phyloP scores from a whole-genome alignment of 1,140 invertebrate species.

The Cyrtorhinus lividipennis region DNA sequence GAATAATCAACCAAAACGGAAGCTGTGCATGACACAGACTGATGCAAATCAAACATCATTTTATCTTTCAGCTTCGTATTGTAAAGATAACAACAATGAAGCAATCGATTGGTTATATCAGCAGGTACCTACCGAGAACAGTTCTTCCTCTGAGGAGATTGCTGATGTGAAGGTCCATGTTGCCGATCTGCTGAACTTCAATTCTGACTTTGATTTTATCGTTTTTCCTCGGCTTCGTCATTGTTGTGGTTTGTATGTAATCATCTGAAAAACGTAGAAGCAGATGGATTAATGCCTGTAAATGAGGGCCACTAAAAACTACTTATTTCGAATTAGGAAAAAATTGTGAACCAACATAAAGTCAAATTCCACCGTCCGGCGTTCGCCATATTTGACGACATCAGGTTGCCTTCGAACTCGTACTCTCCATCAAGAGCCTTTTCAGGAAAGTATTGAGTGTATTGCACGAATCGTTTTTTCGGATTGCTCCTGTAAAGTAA shows the following conservation, averaged over 20 bases:
- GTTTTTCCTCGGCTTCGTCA: constrained; percentile 35
- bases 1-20: no score
- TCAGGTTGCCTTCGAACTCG: constrained; percentile 45
- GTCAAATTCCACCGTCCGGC: constrained; percentile 55
- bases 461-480: constrained; percentile 44
- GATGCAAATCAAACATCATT: no score
- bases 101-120: no score
- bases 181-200: constrained; percentile 52
- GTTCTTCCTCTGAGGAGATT: constrained; percentile 49
- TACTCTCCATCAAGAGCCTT: constrained; percentile 55
- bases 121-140: constrained; percentile 46
- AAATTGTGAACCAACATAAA: constrained; percentile 50
- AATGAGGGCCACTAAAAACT: no score
- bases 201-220: constrained; percentile 45
- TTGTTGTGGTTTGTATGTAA: constrained; percentile 49
- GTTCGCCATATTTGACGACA: constrained; percentile 38
- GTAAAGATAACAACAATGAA: no score
- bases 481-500: constrained; percentile 45
- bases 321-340: no score
- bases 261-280: constrained; percentile 24
- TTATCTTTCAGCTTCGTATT: no score
- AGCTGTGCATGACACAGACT: not conserved
- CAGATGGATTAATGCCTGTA: no score
- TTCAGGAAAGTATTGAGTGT: constrained; percentile 66
- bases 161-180: constrained; percentile 59